Evolutionary conservation across 2,113 vertebrate species (phyloP).

Genomic region (Orcinus orca): DNA sequence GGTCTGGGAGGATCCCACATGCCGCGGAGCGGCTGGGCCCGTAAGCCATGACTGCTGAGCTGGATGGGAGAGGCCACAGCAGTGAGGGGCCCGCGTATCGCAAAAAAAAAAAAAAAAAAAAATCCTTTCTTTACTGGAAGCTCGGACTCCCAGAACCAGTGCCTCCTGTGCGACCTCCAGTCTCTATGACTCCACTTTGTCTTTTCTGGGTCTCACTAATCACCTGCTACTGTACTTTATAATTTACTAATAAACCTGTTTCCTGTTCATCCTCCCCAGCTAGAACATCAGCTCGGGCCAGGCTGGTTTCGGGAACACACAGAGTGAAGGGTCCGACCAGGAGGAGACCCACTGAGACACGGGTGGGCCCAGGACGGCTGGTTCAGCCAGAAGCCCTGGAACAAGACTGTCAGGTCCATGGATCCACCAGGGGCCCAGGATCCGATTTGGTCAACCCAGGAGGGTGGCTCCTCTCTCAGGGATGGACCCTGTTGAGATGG

Average conservation of each 20-base stretch:
- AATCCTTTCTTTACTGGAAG: not conserved
- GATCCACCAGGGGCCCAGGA: not conserved
- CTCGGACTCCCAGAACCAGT: not conserved
- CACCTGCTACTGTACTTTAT: rapidly evolving
- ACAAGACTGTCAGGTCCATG: rapidly evolving
- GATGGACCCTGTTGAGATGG: not conserved
- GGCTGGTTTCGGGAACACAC: not conserved
- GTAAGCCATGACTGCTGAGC: too few relatives aligned
- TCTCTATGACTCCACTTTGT: rapidly evolving
- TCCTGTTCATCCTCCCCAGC: not conserved
- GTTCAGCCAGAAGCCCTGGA: not conserved
- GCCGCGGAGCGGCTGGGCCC: too few relatives aligned
- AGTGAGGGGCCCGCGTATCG: too few relatives aligned
- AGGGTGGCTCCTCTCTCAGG: not conserved
- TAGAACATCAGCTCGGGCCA: not conserved
- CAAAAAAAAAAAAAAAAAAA: too few relatives aligned
- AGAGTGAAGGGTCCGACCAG: rapidly evolving
- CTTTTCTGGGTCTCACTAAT: not conserved
- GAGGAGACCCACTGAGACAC: not conserved
- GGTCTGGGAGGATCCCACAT: too few relatives aligned
- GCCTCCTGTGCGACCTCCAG: rapidly evolving
- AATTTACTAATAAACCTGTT: not conserved
- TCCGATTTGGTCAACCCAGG: rapidly evolving
- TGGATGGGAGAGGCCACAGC: too few relatives aligned
- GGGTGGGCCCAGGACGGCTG: not conserved